A percentile compares a stretch with the other conserved stretches of the same genome.
Conservation (phyloP, 2,113 vertebrate genomes). For the Noturus placidus region DNA sequence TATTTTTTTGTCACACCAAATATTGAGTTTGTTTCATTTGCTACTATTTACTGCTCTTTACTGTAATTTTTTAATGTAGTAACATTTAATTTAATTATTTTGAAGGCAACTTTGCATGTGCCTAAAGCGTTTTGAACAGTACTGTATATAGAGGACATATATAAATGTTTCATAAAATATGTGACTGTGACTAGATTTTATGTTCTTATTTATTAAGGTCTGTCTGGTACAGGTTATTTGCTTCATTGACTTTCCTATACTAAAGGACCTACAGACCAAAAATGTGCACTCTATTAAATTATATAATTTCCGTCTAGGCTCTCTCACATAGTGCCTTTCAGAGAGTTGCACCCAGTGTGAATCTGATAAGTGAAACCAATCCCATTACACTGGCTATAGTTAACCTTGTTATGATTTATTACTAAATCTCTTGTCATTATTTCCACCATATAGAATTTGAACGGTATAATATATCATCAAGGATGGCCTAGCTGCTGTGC, state of each 20-base stretch:
- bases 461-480: slow-evolving; percentile 1
- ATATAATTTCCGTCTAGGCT: slow-evolving; percentile 21
- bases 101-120: no score
- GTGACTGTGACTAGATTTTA: not conserved
- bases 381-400: slow-evolving; percentile 16
- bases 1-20: no score
- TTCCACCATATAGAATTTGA: slow-evolving; percentile 16
- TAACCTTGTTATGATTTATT: slow-evolving; percentile 35
- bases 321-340: slow-evolving; percentile 24
- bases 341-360: slow-evolving; percentile 7
- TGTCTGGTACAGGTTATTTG: not conserved
- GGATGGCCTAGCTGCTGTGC: not conserved
- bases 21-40: no score
- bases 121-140: no score
- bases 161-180: not conserved
- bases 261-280: slow-evolving; percentile 6
- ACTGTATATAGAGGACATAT: not conserved
- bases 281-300: slow-evolving; percentile 24
- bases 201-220: not conserved
- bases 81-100: no score
- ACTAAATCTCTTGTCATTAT: slow-evolving; percentile 24
- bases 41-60: no score
- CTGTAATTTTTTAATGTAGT: no score
- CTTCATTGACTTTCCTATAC: slow-evolving; percentile 18
- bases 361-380: slow-evolving; percentile 32